phyloP scores from a whole-genome alignment of 2,888 invertebrate species.

The Helleia helle region DNA sequence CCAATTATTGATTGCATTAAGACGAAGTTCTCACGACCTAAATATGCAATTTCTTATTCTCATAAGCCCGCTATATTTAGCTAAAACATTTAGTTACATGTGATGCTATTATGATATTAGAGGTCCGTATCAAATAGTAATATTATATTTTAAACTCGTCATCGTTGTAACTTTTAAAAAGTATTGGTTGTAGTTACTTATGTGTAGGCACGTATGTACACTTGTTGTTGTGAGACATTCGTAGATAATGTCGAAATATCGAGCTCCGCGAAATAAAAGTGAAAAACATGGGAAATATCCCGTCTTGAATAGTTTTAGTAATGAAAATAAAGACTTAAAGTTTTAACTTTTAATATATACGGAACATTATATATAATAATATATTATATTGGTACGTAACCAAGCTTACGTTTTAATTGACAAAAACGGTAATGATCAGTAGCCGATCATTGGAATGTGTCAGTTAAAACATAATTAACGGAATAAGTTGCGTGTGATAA shows the following conservation, averaged over 20 bases:
- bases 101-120: neutral
- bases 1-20: neutral
- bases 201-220: no score
- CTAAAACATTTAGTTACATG: slow-evolving; percentile 1
- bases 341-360: neutral
- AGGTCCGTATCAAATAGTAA: no score
- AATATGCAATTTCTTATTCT: slow-evolving; percentile 10
- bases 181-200: no score
- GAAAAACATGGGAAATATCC: no score
- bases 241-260: no score
- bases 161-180: no score
- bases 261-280: no score
- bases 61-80: slow-evolving; percentile 1
- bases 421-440: neutral
- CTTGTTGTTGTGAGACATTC: no score
- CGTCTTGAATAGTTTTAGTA: no score
- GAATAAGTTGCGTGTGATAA: neutral
- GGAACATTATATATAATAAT: neutral
- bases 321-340: no score
- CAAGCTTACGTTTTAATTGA: neutral
- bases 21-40: slow-evolving; percentile 7
- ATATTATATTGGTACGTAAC: neutral
- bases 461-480: neutral
- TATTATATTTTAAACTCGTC: no score
- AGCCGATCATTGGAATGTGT: neutral